Conservation (phyloP, 2,113 vertebrate genomes). For the Orycteropus afer region DNA sequence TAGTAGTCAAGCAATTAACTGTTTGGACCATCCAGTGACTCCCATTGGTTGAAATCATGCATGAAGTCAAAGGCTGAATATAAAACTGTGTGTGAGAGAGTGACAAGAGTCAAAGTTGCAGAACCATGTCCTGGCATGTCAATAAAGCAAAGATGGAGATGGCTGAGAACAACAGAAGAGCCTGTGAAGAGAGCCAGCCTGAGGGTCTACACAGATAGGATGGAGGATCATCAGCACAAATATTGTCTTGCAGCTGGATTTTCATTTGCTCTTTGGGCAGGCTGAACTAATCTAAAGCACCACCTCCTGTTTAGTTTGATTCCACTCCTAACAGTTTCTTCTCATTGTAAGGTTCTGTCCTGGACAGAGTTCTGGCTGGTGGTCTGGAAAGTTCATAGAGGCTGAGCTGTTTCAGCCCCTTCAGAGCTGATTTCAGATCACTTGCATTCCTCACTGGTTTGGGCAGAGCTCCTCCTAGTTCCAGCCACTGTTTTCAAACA, state of each 20-base stretch:
- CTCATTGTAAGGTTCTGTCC: not conserved
- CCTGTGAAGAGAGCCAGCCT: not conserved
- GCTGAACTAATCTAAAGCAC: not conserved
- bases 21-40: too few relatives aligned
- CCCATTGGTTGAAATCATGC: not conserved
- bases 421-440: not conserved
- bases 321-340: not conserved
- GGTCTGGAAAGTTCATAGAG: not conserved
- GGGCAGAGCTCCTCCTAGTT: not conserved
- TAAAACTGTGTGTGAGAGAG: not conserved
- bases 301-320: not conserved
- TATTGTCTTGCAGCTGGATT: not conserved
- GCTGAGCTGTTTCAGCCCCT: not conserved
- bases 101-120: not conserved
- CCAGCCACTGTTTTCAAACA: not conserved
- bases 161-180: not conserved
- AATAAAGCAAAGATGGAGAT: not conserved
- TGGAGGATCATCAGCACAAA: not conserved
- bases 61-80: not conserved
- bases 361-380: not conserved
- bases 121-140: not conserved
- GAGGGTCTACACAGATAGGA: not conserved
- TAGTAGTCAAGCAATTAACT: too few relatives aligned
- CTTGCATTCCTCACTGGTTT: fast-evolving
- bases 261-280: not conserved